These are phyloP conservation scores for Linnaemya vulpina DNA, from an alignment of 2,888 invertebrate species.

Conservation along the genomic window DNA sequence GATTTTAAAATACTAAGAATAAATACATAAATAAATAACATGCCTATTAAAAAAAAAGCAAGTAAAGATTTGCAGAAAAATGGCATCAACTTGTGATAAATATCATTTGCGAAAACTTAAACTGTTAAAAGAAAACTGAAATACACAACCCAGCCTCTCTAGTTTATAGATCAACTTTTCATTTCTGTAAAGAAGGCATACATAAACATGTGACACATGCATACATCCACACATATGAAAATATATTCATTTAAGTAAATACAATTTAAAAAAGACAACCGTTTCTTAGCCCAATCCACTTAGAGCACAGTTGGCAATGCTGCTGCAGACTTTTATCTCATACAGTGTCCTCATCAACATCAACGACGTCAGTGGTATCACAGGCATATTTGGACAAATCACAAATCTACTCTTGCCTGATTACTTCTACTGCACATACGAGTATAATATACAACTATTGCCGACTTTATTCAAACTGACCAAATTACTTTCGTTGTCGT, in stretches of 20 bases:
- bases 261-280: slow-evolving; percentile 53
- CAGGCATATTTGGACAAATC: slow-evolving; percentile 34
- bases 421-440: slow-evolving; percentile 4
- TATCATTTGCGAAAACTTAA: slow-evolving; percentile 43
- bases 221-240: background rate
- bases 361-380: background rate
- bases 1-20: slow-evolving; percentile 40
- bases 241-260: slow-evolving; percentile 33
- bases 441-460: slow-evolving; percentile 9
- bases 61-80: slow-evolving; percentile 20
- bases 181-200: slow-evolving; percentile 40
- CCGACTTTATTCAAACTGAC: slow-evolving; percentile 64
- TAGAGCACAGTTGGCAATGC: slow-evolving; percentile 41
- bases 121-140: slow-evolving; percentile 26
- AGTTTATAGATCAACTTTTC: slow-evolving; percentile 64
- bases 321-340: slow-evolving; percentile 32
- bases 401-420: slow-evolving; percentile 10
- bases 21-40: slow-evolving; percentile 41
- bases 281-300: slow-evolving; percentile 34
- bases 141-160: slow-evolving; percentile 29
- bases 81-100: slow-evolving; percentile 48
- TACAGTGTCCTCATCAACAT: background rate
- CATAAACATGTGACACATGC: no score
- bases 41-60: background rate
- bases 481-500: slow-evolving; percentile 75